Conservation (phyloP, 2,888 invertebrate species). For the Dysmachus trigonus region DNA sequence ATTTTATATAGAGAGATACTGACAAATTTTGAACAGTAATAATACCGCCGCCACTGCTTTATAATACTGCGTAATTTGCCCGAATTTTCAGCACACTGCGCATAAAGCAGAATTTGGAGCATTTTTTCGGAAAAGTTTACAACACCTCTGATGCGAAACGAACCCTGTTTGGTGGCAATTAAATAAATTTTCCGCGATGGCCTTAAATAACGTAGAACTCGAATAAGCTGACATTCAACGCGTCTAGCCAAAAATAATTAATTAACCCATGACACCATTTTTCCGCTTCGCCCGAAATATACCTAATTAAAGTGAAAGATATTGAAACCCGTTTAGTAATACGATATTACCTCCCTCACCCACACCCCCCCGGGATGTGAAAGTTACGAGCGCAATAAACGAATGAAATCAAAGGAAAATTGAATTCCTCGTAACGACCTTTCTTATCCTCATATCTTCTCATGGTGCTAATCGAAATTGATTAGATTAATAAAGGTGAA, state of each 20-base stretch:
- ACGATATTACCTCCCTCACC: not conserved
- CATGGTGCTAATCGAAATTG: conserved; percentile 34
- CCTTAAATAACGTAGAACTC: not conserved
- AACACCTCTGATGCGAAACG: too few species aligned
- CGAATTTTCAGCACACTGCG: too few species aligned
- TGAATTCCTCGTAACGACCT: conserved; percentile 33
- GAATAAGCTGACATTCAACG: not conserved
- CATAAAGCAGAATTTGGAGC: not conserved
- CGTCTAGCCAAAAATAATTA: not conserved
- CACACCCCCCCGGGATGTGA: not conserved
- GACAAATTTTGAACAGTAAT: too few species aligned
- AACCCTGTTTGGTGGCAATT: not conserved
- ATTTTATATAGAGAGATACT: too few species aligned
- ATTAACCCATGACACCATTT: not conserved
- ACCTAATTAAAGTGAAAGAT: not conserved
- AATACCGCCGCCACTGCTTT: too few species aligned
- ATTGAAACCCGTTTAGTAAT: conserved; percentile 9
- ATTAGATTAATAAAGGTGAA: conserved; percentile 35
- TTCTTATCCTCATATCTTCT: conserved; percentile 33
- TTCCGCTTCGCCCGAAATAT: not conserved
- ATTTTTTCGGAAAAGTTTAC: too few species aligned
- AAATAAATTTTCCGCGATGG: not conserved
- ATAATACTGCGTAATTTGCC: too few species aligned
- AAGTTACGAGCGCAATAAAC: conserved; percentile 27
- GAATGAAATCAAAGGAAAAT: conserved; percentile 19